Percentiles rank a stretch among this genome's conserved stretches.
Conservation (phyloP, 2,888 invertebrate species). For the Oligia latruncula region DNA sequence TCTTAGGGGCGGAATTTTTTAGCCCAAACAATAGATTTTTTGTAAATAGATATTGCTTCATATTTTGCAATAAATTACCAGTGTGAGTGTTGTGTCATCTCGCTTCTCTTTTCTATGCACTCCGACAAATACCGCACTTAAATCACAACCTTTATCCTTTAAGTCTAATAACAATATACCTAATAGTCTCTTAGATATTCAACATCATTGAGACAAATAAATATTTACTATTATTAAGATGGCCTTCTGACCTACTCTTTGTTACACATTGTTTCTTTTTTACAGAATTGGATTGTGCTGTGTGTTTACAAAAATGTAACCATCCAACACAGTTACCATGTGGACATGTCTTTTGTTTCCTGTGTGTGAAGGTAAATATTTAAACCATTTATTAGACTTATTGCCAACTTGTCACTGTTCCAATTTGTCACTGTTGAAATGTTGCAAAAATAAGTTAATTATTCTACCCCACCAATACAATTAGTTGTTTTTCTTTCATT, state of each 20-base stretch:
- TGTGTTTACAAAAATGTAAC: constrained; percentile 97
- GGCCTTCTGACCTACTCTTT: not conserved
- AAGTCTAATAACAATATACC: not conserved
- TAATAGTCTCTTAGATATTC: not conserved
- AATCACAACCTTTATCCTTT: no score
- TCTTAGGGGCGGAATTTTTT: no score
- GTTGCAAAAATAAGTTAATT: not conserved
- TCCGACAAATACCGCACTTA: no score
- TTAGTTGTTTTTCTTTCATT: no score
- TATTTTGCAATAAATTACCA: no score
- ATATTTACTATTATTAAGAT: not conserved
- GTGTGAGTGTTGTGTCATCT: no score
- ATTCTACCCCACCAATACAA: constrained; percentile 1
- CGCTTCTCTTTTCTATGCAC: no score
- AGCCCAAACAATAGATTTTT: no score
- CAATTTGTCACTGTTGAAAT: not conserved
- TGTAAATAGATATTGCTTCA: no score
- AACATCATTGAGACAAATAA: not conserved
- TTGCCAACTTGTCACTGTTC: not conserved
- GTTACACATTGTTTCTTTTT: constrained; percentile 33
- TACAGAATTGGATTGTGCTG: constrained; percentile 94
- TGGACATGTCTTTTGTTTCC: constrained; percentile 98
- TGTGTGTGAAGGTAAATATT: constrained; percentile 94
- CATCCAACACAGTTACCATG: constrained; percentile 98
- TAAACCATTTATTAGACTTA: not conserved